Percentiles rank a stretch among this genome's conserved stretches.
These are phyloP conservation scores for Nipponacmea schrenckii DNA, from an alignment of 2,888 invertebrate species.

Conservation along the genomic window DNA sequence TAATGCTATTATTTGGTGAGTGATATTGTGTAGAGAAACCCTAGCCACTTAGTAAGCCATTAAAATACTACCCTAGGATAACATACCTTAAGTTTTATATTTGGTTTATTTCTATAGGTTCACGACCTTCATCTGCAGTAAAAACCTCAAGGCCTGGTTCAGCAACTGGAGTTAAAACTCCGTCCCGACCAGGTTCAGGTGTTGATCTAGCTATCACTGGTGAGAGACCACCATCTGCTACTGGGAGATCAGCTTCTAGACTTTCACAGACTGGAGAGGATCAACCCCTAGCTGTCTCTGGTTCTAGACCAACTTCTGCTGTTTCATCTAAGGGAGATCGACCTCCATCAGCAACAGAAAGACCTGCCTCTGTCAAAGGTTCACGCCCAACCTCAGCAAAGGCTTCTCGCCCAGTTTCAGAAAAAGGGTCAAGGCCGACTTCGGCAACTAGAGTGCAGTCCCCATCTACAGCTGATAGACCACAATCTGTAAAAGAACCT, in stretches of 20 bases:
- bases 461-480: constrained; percentile 28
- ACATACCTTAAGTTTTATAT: background rate
- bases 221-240: constrained; percentile 23
- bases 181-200: constrained; percentile 34
- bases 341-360: too few species aligned
- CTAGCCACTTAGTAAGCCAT: too few species aligned
- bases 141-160: constrained; percentile 1
- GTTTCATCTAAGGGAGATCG: background rate
- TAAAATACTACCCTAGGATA: too few species aligned
- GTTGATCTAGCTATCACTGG: background rate
- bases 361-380: too few species aligned
- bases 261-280: constrained; percentile 21
- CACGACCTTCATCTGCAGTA: background rate
- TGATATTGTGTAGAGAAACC: too few species aligned
- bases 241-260: constrained; percentile 19
- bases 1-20: too few species aligned
- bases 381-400: too few species aligned
- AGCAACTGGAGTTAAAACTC: constrained; percentile 9
- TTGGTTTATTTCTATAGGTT: background rate
- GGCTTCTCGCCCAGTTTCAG: too few species aligned
- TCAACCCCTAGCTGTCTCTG: constrained; percentile 19
- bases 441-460: background rate
- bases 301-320: constrained; percentile 38
- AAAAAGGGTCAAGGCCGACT: too few species aligned
- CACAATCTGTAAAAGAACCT: constrained; percentile 23